A percentile compares a stretch with the other conserved stretches of the same genome.
Conservation (phyloP, 1,140 invertebrate species). For the Ganaspis sp. region DNA sequence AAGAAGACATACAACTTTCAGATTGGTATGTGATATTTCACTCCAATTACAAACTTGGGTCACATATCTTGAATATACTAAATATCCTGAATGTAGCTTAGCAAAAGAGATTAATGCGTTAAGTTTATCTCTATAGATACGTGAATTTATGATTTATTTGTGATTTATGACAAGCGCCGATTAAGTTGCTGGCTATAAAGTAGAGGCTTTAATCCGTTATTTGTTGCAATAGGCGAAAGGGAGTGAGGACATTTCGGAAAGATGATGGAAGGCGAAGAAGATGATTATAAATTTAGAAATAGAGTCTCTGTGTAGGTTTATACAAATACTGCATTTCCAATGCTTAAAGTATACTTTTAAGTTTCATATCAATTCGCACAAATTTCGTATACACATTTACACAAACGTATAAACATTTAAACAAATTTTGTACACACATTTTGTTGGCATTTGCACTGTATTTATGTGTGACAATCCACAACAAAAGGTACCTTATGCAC, state of each 20-base stretch:
- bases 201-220: constrained; percentile 21
- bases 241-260: background rate
- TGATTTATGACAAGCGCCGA: constrained; percentile 27
- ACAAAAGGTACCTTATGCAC: too few relatives aligned
- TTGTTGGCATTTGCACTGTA: too few relatives aligned
- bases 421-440: too few relatives aligned
- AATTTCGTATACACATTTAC: too few relatives aligned
- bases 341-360: too few relatives aligned
- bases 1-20: constrained; percentile 18
- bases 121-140: constrained; percentile 13
- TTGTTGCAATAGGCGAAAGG: constrained; percentile 17
- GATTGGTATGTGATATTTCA: constrained; percentile 23
- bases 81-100: background rate
- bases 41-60: constrained; percentile 22
- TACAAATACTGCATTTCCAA: too few relatives aligned
- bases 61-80: constrained; percentile 18
- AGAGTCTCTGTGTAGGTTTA: too few relatives aligned
- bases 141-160: constrained; percentile 18
- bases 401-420: too few relatives aligned
- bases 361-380: too few relatives aligned
- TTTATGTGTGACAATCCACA: too few relatives aligned
- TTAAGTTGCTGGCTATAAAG: constrained; percentile 26
- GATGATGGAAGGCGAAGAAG: background rate
- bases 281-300: background rate
- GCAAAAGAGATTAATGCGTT: background rate